These are phyloP conservation scores for Dicentrarchus labrax DNA, from an alignment of 2,113 vertebrate species.

Conservation along the genomic window DNA sequence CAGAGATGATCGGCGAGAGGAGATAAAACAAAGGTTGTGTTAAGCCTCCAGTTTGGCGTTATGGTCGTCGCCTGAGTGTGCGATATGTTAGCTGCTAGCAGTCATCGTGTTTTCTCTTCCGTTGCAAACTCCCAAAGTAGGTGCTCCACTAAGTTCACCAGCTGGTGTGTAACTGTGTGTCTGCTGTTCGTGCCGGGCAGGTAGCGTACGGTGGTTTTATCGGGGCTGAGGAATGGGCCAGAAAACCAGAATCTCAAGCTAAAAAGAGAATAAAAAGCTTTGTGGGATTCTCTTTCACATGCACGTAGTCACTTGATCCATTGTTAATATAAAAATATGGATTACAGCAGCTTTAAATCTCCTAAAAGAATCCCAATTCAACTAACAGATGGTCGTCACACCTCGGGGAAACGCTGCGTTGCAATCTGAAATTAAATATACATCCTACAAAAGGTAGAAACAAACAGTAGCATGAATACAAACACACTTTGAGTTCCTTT, in stretches of 20 bases:
- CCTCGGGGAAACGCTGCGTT: neutral
- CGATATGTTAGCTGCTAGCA: too few relatives aligned
- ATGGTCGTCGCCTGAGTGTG: too few relatives aligned
- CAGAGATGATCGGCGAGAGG: too few relatives aligned
- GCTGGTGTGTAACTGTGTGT: too few relatives aligned
- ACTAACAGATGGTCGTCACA: conserved; percentile 1
- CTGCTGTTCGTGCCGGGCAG: too few relatives aligned
- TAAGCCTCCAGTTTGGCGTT: too few relatives aligned
- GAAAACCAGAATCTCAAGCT: neutral
- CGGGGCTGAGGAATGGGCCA: too few relatives aligned
- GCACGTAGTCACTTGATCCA: neutral
- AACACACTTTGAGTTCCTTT: neutral
- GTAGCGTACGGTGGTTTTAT: too few relatives aligned
- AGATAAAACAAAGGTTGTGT: too few relatives aligned
- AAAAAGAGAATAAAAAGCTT: neutral
- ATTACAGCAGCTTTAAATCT: neutral
- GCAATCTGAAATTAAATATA: neutral
- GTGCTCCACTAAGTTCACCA: too few relatives aligned
- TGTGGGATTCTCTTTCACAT: neutral
- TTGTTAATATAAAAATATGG: neutral
- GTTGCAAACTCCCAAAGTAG: too few relatives aligned
- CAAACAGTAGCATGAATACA: neutral
- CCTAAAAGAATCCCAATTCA: neutral
- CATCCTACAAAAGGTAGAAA: neutral
- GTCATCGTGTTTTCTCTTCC: too few relatives aligned